Evolutionary conservation across 2,113 vertebrate species (phyloP).

Genomic region (Thinocorus orbignyianus): DNA sequence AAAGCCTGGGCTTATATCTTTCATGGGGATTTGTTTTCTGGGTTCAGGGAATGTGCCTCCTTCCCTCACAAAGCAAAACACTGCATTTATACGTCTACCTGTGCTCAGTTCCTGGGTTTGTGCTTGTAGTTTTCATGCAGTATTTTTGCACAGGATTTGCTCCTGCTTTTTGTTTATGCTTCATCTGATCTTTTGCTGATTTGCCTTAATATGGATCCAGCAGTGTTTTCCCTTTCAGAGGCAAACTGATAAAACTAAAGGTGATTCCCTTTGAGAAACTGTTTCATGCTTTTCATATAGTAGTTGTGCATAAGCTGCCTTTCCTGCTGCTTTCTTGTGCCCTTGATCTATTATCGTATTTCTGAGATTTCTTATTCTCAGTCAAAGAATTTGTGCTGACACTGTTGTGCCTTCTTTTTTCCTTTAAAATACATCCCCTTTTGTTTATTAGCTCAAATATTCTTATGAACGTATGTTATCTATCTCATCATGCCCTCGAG

Average conservation of each 20-base stretch:
- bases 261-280: neutral
- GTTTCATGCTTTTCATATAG: neutral
- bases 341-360: neutral
- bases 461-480: rapidly evolving
- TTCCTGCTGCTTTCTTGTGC: neutral
- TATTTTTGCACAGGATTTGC: neutral
- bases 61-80: neutral
- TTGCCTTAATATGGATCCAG: neutral
- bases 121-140: neutral
- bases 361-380: neutral
- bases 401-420: neutral
- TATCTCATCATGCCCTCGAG: neutral
- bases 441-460: neutral
- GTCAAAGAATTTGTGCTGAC: neutral
- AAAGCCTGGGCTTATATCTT: neutral
- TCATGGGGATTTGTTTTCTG: neutral
- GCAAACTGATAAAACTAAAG: neutral
- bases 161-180: neutral
- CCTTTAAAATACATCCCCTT: neutral
- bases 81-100: neutral
- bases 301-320: neutral
- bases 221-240: neutral
- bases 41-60: neutral
- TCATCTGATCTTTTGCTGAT: neutral
- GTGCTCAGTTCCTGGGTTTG: neutral